Base-by-base conservation (phyloP, 1,140 invertebrate species). In the Drosophila burlai region DNA sequence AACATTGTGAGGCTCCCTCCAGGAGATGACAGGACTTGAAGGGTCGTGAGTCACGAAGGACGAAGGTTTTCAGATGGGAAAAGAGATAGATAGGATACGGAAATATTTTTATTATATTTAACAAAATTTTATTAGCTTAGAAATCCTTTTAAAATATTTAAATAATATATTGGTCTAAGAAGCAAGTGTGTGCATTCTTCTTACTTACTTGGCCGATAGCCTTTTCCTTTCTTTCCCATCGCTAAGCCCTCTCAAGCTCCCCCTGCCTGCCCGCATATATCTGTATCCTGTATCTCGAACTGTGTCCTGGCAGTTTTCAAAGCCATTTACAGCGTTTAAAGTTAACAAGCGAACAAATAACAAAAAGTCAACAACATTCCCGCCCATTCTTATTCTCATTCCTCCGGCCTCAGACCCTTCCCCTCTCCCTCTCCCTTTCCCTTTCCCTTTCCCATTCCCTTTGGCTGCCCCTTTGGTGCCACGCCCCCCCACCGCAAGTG, bases 271-370 rank as follows among this genome's bases (percentile, higher is more conserved):
- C 40, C 4, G 9, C n/a, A 15, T 16, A 6, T 43, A 34, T 45
- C 26, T 38, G 18, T 64, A 38, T 40, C 58, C 36, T 38, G 24
- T 55, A 43, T 77, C 43, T 43, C 40, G 46, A 45, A 60, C 58
- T 64, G 47, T 66, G 49, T 76, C 65, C 74, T 73, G 83, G 45
- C 89, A 91, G 83, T 91, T 91, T 91, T 87, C 89, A 82, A 87
- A 91, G 79, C 83, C 87, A 89, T 91, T 91, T 91, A 84, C 89
- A 80, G 74, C 74, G 79, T 83, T 91, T 91, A 91, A 91, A 91
- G 65, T 87, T 91, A 91, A 91, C 87, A 91, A 91, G 77, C 80
- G 81, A 79, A 76, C 84, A 91, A 91, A 86, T 90, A 82, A 91
- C 80, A 83, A 91, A 86, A 90, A 91, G 80, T 87, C 84, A 86